Conservation (phyloP, 2,888 invertebrate genomes). For the Leptogaster cylindrica region DNA sequence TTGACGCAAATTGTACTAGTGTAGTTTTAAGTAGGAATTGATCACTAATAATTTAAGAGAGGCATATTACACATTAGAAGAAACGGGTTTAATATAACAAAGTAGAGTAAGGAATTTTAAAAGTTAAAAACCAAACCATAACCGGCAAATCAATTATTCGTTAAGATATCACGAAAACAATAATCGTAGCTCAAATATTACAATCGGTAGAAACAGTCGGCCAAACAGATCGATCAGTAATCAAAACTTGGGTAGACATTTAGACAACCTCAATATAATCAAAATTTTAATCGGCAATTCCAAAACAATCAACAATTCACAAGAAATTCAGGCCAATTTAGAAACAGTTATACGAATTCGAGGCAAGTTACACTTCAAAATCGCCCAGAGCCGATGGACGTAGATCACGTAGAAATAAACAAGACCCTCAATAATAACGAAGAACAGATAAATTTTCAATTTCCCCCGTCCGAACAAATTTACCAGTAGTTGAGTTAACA, state of each 20-base stretch:
- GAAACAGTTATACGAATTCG: neutral
- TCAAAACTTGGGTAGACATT: too few species aligned
- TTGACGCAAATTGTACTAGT: conserved; percentile 42
- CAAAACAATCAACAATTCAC: neutral
- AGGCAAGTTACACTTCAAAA: conserved; percentile 1
- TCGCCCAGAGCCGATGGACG: conserved; percentile 40
- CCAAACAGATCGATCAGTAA: neutral
- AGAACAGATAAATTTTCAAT: conserved; percentile 47
- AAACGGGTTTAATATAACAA: conserved; percentile 43
- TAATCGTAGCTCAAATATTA: neutral
- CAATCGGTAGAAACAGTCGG: neutral
- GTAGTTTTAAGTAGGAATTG: conserved; percentile 46
- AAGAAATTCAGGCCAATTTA: conserved; percentile 19
- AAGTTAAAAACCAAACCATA: neutral
- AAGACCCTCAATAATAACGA: conserved; percentile 1
- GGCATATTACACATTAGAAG: conserved; percentile 46
- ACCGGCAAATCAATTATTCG: too few species aligned
- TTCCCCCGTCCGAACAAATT: conserved; percentile 22
- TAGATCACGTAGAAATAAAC: conserved; percentile 37
- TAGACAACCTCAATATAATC: neutral
- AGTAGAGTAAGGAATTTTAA: conserved; percentile 11
- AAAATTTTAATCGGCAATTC: neutral
- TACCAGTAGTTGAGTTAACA: conserved; percentile 46
- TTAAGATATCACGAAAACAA: neutral
- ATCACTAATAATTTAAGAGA: conserved; percentile 43